These are phyloP conservation scores for Strongylocentrotus purpuratus DNA, from an alignment of 35 echinoderm and acorn worm species.

Conservation along the genomic window DNA sequence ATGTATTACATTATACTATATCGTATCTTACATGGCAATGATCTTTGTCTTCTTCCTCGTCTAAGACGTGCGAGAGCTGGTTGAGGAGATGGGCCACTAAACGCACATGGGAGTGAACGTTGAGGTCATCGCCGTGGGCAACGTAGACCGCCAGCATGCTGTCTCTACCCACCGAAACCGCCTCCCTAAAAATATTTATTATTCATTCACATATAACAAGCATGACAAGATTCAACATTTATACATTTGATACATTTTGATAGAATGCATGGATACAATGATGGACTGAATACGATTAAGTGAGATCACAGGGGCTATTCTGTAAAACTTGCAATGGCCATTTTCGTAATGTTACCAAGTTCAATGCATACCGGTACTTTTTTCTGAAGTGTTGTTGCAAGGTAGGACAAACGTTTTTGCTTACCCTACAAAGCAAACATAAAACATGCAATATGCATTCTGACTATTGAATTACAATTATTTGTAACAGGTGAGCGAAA, in stretches of 20 bases:
- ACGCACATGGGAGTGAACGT: slow-evolving; percentile 48
- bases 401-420: no score
- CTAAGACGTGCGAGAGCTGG: slow-evolving; percentile 15
- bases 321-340: no score
- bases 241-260: not conserved
- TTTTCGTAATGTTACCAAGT: no score
- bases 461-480: no score
- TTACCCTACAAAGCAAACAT: no score
- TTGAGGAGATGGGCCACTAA: slow-evolving; percentile 66
- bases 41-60: not conserved
- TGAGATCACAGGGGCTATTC: no score
- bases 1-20: no score
- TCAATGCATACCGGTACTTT: no score
- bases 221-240: not conserved
- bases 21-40: slow-evolving; percentile 55
- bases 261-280: not conserved
- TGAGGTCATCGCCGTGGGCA: slow-evolving; percentile 63
- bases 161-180: slow-evolving; percentile 54
- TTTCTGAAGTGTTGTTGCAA: no score
- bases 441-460: no score
- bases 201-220: slow-evolving; percentile 62
- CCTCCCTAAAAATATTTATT: slow-evolving; percentile 94
- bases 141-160: slow-evolving; percentile 55
- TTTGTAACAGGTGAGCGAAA: no score
- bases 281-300: no score